Conservation (phyloP, 2,797 vertebrate species). For the Apogon hyalosoma region DNA sequence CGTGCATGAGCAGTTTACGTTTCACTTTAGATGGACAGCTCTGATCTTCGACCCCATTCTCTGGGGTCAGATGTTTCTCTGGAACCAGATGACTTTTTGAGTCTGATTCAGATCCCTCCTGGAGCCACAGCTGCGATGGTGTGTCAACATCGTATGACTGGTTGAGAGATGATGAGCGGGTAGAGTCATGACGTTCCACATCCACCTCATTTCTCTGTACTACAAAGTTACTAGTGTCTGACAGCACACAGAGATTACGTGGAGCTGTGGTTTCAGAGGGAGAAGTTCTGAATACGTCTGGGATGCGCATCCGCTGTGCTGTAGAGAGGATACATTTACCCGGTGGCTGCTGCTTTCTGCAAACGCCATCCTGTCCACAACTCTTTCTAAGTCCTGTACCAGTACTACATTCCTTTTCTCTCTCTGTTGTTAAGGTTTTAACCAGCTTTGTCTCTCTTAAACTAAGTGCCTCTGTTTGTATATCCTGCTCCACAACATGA, state of each 20-base stretch:
- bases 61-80: constrained; percentile 66
- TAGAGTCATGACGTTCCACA: constrained; percentile 22
- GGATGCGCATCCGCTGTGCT: constrained; percentile 64
- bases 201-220: constrained; percentile 18
- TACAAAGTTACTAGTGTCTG: constrained; percentile 50
- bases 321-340: constrained; percentile 52
- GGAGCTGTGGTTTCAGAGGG: constrained; percentile 8
- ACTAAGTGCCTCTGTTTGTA: constrained; percentile 6
- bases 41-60: constrained; percentile 55
- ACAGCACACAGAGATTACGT: constrained; percentile 32
- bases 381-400: constrained; percentile 13
- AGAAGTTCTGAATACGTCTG: constrained; percentile 54
- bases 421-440: constrained; percentile 27
- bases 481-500: constrained; percentile 5
- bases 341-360: constrained; percentile 30
- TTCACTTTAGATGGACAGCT: constrained; percentile 72
- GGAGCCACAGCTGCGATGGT: constrained; percentile 78
- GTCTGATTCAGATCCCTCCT: constrained; percentile 22
- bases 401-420: constrained; percentile 1
- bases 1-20: constrained; percentile 80
- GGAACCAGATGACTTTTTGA: constrained; percentile 15
- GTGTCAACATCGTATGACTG: constrained; percentile 78
- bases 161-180: constrained; percentile 63
- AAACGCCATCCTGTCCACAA: not conserved
- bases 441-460: constrained; percentile 15